Conservation (phyloP, 2,888 invertebrate species). For the Hedya salicella region DNA sequence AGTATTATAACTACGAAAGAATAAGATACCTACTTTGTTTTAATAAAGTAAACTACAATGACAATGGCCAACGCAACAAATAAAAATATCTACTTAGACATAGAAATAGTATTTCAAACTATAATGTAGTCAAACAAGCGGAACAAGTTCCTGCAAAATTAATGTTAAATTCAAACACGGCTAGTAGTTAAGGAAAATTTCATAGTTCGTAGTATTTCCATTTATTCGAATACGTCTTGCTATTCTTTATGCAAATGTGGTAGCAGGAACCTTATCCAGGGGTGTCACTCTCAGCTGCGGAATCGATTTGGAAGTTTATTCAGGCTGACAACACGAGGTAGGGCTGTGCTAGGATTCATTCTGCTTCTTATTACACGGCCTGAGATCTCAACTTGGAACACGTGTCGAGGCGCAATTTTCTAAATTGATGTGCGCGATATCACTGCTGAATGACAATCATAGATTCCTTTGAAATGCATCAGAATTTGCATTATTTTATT, state of each 20-base stretch:
- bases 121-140: slow-evolving; percentile 4
- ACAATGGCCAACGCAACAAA: too few relatives aligned
- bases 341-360: slow-evolving; percentile 71
- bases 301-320: slow-evolving; percentile 84
- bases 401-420: slow-evolving; percentile 32
- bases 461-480: slow-evolving; percentile 26
- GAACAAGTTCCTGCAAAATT: slow-evolving; percentile 23
- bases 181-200: slow-evolving; percentile 36
- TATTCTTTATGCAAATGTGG: slow-evolving; percentile 81
- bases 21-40: too few relatives aligned
- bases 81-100: background rate
- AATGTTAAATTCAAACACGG: slow-evolving; percentile 25
- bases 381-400: slow-evolving; percentile 51
- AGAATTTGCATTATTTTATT: slow-evolving; percentile 15
- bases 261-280: slow-evolving; percentile 70
- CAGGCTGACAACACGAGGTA: slow-evolving; percentile 80
- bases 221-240: slow-evolving; percentile 65
- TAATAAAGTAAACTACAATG: too few relatives aligned
- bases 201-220: slow-evolving; percentile 42
- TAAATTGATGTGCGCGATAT: slow-evolving; percentile 31
- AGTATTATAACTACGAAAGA: too few relatives aligned
- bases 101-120: background rate
- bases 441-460: slow-evolving; percentile 30
- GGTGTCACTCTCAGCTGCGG: slow-evolving; percentile 81
- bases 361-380: slow-evolving; percentile 54